Base-by-base conservation (phyloP, 2,797 vertebrate species). In the Avahi laniger region DNA sequence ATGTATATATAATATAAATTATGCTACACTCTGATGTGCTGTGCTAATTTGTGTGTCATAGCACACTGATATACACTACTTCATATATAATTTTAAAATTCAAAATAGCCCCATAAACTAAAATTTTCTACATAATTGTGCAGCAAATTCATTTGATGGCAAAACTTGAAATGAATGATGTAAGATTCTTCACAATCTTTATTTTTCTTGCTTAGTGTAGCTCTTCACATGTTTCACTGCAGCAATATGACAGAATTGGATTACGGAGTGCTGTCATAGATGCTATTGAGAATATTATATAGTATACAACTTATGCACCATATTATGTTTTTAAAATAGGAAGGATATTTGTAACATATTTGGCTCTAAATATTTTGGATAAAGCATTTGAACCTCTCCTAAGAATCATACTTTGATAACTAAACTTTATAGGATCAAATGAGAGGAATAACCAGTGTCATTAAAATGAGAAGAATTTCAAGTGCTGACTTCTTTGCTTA, bases 381-480 rank as follows among this genome's bases (percentile, higher is more conserved):
- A 91, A 94, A 63, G 26, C 7, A 72, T 63, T 92, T 82, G 26
- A 5, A 63, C 3, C 6, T 73, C 22, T 54, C 6, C 1, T 13
- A 81, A 70, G 28, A 67, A 33, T 28, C 2, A 61, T 41, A 28
- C 4, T n/a, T 9, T 70, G 2, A 52, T 76, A 72, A 72, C 18
- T 52, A 70, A 91, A 48, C 4, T 76, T 92, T 24, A n/a, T 43
- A 43, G 41, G 2, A 30, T 48, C 89, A 82, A 89, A 35, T 86
- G 7, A 89, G 13, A 78, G 9, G 61, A 76, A 94, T 46, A 61
- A 41, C 26, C 7, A 57, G 1, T 35, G 6, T 52, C 35, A 72
- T 35, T 95, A 73, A 79, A 93, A 76, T 33, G 30, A 83, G 14
- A 79, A 76, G 2, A 35, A 89, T 95, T 89, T 79, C 43, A 87